Percentiles rank a stretch among this genome's conserved stretches.
These are phyloP conservation scores for Gymnothorax reevesii DNA, from an alignment of 2,797 vertebrate species.

Conservation along the genomic window DNA sequence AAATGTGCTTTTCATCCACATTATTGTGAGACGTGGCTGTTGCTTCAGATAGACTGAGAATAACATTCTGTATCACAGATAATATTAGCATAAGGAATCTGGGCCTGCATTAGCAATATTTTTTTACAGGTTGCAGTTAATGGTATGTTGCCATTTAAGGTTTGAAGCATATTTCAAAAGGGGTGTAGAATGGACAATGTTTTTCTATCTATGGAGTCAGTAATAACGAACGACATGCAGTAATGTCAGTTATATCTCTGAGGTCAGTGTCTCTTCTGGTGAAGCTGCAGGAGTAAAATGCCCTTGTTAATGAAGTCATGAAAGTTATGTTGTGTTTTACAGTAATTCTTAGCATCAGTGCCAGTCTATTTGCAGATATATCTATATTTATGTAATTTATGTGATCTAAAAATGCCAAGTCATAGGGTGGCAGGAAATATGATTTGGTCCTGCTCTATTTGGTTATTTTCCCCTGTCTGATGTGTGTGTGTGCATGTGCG, in stretches of 20 bases:
- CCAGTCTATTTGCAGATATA: slow-evolving; percentile 32
- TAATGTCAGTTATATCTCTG: not conserved
- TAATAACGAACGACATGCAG: not conserved
- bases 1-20: not conserved
- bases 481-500: too few relatives aligned
- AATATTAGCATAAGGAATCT: not conserved
- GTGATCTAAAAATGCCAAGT: slow-evolving; percentile 44
- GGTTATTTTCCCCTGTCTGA: too few relatives aligned
- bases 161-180: not conserved
- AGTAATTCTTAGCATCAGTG: slow-evolving; percentile 28
- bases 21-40: not conserved
- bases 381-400: slow-evolving; percentile 18
- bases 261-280: slow-evolving; percentile 4
- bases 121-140: not conserved
- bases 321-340: slow-evolving; percentile 23
- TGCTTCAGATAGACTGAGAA: not conserved
- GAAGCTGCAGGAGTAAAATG: not conserved
- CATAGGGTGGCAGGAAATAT: slow-evolving; percentile 39
- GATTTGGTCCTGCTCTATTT: not conserved
- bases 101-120: not conserved
- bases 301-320: not conserved
- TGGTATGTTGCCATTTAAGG: not conserved
- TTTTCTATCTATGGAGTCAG: not conserved
- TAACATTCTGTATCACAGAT: not conserved
- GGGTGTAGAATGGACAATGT: not conserved